These are phyloP conservation scores for Nyleta sp. DNA, from an alignment of 2,888 invertebrate genomes.

Conservation along the genomic window DNA sequence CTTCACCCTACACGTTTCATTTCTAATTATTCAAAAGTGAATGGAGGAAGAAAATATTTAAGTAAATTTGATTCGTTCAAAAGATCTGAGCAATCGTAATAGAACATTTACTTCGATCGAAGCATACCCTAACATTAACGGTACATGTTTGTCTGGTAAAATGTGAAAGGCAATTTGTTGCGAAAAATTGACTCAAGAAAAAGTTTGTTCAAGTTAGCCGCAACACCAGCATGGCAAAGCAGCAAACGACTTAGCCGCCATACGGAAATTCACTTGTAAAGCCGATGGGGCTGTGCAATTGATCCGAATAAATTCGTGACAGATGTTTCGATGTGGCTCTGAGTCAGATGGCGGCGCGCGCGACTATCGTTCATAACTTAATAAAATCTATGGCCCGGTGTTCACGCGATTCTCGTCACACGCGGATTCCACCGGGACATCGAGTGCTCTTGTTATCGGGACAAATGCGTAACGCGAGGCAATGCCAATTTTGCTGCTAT, in stretches of 20 bases:
- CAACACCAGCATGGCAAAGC: neutral
- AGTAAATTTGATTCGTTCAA: too few species aligned
- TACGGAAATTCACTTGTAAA: neutral
- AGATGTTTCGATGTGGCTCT: conserved; percentile 28
- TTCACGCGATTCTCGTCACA: conserved; percentile 15
- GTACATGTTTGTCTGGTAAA: too few species aligned
- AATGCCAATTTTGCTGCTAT: conserved; percentile 26
- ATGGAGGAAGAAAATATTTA: too few species aligned
- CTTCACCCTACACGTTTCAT: too few species aligned
- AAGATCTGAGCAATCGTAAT: too few species aligned
- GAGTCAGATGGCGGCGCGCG: conserved; percentile 20
- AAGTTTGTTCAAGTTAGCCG: neutral
- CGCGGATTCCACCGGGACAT: conserved; percentile 8
- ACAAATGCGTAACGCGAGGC: conserved; percentile 3
- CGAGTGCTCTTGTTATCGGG: neutral
- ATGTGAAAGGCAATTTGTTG: too few species aligned
- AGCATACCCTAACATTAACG: too few species aligned
- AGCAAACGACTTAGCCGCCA: neutral
- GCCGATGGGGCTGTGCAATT: conserved; percentile 13
- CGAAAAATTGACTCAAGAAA: too few species aligned
- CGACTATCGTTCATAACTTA: conserved; percentile 28
- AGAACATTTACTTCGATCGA: too few species aligned
- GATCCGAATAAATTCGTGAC: conserved; percentile 29
- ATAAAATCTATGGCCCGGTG: conserved; percentile 28
- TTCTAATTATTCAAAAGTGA: too few species aligned